Conservation (phyloP, 92 coral and sea anemone species). For the Metridium senile region DNA sequence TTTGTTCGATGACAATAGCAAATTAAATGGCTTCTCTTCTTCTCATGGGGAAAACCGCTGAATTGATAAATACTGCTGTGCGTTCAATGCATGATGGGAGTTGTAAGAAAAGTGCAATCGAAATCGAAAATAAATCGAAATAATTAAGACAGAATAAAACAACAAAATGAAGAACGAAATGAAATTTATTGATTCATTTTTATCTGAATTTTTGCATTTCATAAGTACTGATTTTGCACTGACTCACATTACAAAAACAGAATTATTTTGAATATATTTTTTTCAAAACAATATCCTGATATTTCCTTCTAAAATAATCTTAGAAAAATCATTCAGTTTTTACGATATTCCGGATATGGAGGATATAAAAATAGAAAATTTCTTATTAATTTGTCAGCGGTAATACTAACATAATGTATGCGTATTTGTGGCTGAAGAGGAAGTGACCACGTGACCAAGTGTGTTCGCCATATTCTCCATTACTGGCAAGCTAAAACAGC, state of each 20-base stretch:
- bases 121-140: too few species aligned
- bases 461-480: slow-evolving; percentile 88
- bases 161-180: too few species aligned
- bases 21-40: neutral
- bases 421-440: slow-evolving; percentile 30
- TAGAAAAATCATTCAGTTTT: too few species aligned
- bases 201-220: too few species aligned
- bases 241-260: too few species aligned
- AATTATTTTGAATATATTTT: too few species aligned
- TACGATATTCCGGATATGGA: neutral
- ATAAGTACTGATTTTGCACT: too few species aligned
- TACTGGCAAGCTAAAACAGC: slow-evolving; percentile 52
- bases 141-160: too few species aligned
- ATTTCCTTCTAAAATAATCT: too few species aligned
- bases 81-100: slow-evolving; percentile 22
- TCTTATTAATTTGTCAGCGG: slow-evolving; percentile 53
- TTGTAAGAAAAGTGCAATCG: neutral
- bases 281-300: too few species aligned
- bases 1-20: neutral
- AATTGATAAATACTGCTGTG: slow-evolving; percentile 20
- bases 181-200: too few species aligned
- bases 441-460: slow-evolving; percentile 89
- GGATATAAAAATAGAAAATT: neutral
- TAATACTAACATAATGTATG: slow-evolving; percentile 16
- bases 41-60: slow-evolving; percentile 53